phyloP scores from a whole-genome alignment of 2,797 vertebrate genomes.

The Yasuhikotakia modesta region DNA sequence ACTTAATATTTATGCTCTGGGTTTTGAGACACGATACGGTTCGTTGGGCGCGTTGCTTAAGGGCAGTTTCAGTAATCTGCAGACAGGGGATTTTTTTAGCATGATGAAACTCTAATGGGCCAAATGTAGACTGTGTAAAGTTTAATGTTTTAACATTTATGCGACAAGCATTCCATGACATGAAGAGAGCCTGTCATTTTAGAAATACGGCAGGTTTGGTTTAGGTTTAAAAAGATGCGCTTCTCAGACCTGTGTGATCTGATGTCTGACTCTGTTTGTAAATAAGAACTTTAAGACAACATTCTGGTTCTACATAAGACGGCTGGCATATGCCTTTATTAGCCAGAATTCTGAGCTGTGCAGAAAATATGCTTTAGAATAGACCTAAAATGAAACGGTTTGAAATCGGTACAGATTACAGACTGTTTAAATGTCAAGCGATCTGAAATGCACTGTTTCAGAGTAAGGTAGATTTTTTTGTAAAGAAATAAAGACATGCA shows the following conservation, averaged over 20 bases:
- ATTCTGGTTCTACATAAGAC: too few relatives aligned
- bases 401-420: background rate
- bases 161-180: slow-evolving; percentile 2
- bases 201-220: slow-evolving; percentile 6
- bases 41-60: slow-evolving; percentile 22
- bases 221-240: background rate
- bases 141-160: background rate
- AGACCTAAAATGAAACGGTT: too few relatives aligned
- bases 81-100: slow-evolving; percentile 4
- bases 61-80: slow-evolving; percentile 25
- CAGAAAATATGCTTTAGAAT: too few relatives aligned
- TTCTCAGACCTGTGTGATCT: background rate
- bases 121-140: background rate
- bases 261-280: too few relatives aligned
- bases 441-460: background rate
- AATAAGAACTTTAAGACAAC: too few relatives aligned
- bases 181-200: slow-evolving; percentile 22
- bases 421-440: background rate
- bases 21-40: slow-evolving; percentile 18
- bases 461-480: background rate
- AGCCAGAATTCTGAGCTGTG: background rate
- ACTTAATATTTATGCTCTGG: slow-evolving; percentile 36
- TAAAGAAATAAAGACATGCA: background rate
- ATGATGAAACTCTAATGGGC: slow-evolving; percentile 28
- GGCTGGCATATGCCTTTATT: background rate